Conservation (phyloP, 2,888 invertebrate genomes). For the Serrognathus titanus region DNA sequence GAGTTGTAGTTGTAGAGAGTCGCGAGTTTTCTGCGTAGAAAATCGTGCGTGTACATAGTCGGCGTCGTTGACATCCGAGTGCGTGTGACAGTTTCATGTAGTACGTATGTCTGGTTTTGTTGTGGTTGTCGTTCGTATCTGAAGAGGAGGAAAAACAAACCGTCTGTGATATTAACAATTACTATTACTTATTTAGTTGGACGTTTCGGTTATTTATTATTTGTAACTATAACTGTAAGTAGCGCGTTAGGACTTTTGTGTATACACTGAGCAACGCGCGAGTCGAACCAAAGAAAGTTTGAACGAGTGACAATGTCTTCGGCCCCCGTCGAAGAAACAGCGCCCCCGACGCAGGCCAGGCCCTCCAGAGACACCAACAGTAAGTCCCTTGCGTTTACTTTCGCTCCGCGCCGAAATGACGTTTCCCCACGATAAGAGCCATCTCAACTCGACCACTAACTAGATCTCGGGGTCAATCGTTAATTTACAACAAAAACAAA, state of each 20-base stretch:
- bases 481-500: too few relatives aligned
- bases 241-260: conserved; percentile 14
- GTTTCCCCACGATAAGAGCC: neutral
- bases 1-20: conserved; percentile 22
- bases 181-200: conserved; percentile 10
- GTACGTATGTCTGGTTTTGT: conserved; percentile 54
- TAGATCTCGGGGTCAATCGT: too few relatives aligned
- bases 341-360: conserved; percentile 5
- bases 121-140: conserved; percentile 41
- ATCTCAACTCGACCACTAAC: neutral
- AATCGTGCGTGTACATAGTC: conserved; percentile 23
- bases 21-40: neutral
- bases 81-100: conserved; percentile 22
- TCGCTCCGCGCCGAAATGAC: neutral
- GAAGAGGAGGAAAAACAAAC: conserved; percentile 48
- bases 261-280: conserved; percentile 16
- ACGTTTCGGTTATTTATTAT: conserved; percentile 4
- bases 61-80: conserved; percentile 25
- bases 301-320: conserved; percentile 7
- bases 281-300: conserved; percentile 8
- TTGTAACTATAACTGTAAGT: neutral
- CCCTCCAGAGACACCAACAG: conserved; percentile 14
- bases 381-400: conserved; percentile 9
- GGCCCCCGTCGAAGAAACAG: conserved; percentile 4
- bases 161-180: conserved; percentile 60